phyloP scores from a whole-genome alignment of 2,888 invertebrate genomes.

The Rosalia funebris region DNA sequence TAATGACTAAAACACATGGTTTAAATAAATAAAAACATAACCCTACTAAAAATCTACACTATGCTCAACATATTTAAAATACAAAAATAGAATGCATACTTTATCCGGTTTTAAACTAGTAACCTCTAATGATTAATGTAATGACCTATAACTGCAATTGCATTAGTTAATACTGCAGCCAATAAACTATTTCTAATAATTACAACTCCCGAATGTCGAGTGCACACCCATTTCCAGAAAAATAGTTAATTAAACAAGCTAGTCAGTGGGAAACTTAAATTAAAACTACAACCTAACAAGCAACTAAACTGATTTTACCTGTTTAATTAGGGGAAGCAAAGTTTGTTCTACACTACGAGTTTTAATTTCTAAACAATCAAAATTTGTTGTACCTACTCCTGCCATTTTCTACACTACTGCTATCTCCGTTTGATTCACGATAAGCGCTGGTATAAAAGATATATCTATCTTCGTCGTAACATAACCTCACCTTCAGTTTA shows the following conservation, averaged over 20 bases:
- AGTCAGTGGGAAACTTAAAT: background rate
- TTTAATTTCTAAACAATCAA: slow-evolving; percentile 81
- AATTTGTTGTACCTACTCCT: slow-evolving; percentile 69
- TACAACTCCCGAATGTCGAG: slow-evolving; percentile 25
- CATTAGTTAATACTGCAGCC: slow-evolving; percentile 1
- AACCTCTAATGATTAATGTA: background rate
- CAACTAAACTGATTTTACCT: slow-evolving; percentile 72
- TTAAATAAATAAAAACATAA: slow-evolving; percentile 14
- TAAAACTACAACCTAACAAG: slow-evolving; percentile 30
- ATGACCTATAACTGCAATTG: slow-evolving; percentile 5
- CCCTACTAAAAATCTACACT: background rate
- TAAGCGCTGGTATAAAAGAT: slow-evolving; percentile 26
- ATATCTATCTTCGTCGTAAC: slow-evolving; percentile 45
- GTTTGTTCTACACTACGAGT: slow-evolving; percentile 95
- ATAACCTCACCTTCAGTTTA: slow-evolving; percentile 48
- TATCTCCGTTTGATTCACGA: slow-evolving; percentile 48
- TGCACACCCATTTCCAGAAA: slow-evolving; percentile 51
- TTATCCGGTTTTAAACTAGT: background rate
- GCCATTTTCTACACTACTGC: slow-evolving; percentile 67
- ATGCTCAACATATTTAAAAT: no score
- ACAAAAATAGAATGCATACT: no score
- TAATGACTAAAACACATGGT: background rate
- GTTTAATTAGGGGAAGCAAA: slow-evolving; percentile 91
- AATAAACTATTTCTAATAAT: slow-evolving; percentile 12
- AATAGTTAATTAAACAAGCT: slow-evolving; percentile 23